Conservation (phyloP, 1,140 invertebrate genomes). For the Hylyphantes graminicola region DNA sequence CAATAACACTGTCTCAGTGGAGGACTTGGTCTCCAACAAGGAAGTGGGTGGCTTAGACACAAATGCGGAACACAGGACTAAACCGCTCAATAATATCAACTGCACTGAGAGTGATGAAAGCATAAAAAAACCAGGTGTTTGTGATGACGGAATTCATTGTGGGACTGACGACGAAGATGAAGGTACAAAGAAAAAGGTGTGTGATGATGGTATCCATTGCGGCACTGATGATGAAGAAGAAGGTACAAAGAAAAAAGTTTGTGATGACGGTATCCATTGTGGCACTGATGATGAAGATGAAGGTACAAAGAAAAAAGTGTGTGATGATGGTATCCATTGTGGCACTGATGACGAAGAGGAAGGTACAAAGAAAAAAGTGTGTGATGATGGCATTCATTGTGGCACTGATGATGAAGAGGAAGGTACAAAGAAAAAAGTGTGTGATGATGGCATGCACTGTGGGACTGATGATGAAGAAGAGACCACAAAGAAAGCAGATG, state of each 20-base stretch:
- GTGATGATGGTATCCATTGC: slow-evolving; percentile 48
- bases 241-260: neutral
- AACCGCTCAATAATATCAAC: slow-evolving; percentile 35
- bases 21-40: neutral
- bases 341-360: slow-evolving; percentile 44
- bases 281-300: slow-evolving; percentile 47
- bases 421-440: neutral
- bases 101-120: slow-evolving; percentile 26
- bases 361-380: neutral
- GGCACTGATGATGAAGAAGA: slow-evolving; percentile 34
- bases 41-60: neutral
- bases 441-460: slow-evolving; percentile 52
- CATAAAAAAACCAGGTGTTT: slow-evolving; percentile 12
- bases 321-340: slow-evolving; percentile 57
- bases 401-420: slow-evolving; percentile 10
- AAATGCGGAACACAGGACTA: slow-evolving; percentile 24
- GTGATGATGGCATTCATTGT: slow-evolving; percentile 45
- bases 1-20: neutral
- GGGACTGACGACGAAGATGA: slow-evolving; percentile 45
- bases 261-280: slow-evolving; percentile 38
- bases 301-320: slow-evolving; percentile 33
- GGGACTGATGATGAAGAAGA: slow-evolving; percentile 26
- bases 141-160: slow-evolving; percentile 58
- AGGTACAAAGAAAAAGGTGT: neutral
- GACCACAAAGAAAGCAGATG: neutral